Percentiles rank a stretch among this genome's conserved stretches.
Conservation (phyloP, 2,113 vertebrate genomes). For the Gobiocypris rarus region DNA sequence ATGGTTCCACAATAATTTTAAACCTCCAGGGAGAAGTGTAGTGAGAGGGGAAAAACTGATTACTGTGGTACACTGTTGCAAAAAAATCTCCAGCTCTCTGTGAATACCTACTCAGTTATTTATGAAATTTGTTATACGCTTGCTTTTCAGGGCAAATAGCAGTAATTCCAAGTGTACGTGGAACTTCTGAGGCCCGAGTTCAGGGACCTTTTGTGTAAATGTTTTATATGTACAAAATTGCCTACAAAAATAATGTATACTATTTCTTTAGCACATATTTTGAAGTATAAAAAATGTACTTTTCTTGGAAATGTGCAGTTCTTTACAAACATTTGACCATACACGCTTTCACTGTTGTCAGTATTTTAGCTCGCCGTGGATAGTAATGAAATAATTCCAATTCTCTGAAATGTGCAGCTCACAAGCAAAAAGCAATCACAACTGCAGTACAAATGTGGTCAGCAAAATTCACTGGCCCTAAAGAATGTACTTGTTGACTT, state of each 20-base stretch:
- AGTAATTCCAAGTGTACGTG: not conserved
- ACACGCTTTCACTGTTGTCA: not conserved
- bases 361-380: not conserved
- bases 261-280: not conserved
- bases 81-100: conserved; percentile 2
- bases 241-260: not conserved
- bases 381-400: not conserved
- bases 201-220: not conserved
- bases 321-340: not conserved
- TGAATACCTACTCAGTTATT: conserved; percentile 24
- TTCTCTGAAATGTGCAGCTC: not conserved
- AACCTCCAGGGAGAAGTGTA: conserved; percentile 10
- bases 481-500: not conserved
- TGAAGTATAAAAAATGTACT: not conserved
- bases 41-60: not conserved
- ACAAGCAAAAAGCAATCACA: not conserved
- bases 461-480: not conserved
- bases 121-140: conserved; percentile 21
- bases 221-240: not conserved
- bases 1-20: not conserved
- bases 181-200: not conserved
- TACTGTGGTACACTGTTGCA: not conserved
- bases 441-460: no score
- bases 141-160: not conserved
- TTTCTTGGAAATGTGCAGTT: not conserved